Base-by-base conservation (phyloP, 2,113 vertebrate genomes). In the Calyptommatus sinebrachiatus region DNA sequence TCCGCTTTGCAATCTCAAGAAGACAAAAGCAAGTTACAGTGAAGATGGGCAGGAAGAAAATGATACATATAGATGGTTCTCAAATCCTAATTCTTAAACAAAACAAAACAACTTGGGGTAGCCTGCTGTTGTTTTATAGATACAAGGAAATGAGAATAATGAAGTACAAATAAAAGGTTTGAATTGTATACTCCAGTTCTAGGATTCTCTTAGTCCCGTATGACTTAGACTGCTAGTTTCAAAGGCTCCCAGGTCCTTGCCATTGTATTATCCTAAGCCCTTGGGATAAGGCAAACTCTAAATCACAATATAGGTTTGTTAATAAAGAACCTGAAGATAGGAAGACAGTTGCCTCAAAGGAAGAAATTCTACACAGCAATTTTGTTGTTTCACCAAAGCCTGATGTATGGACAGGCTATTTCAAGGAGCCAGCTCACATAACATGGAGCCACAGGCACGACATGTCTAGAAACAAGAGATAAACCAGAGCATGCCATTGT, bases 271-370 rank as follows among this genome's bases (percentile, higher is more conserved):
- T 45, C 67, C 73, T 26, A 53, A 76, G 73, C 57, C 66, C 73
- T 81, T 81, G 79, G 73, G 73, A 74, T 81, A 81, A 81, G 79
- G 73, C 79, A 81, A 53, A 26, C 73, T 81, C 45, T 46, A 81
- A 46, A 75, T 75, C 72, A 70, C 45, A 81, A 62, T n/a, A 61
- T 62, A 76, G 21, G 75, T 76, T 76, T 69, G 71, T 68, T 80
- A 80, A 45, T 75, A 62, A 79, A 79, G 72, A 81, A 76, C 73
- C 29, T 62, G 66, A 41, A 31, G 53, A 75, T 76, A 76, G 79
- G 79, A 81, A 81, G 79, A 76, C 66, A 70, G 66, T 76, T 69
- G 79, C 66, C 73, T 62, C 66, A 70, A 62, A 57, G 62, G n/a
- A 45, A 81, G 48, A 81, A 81, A 46, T 61, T 61, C 35, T 18